Percentiles rank a stretch among this genome's conserved stretches.
These are phyloP conservation scores for Megaceryle maxima DNA, from an alignment of 2,113 vertebrate genomes.

Conservation along the genomic window DNA sequence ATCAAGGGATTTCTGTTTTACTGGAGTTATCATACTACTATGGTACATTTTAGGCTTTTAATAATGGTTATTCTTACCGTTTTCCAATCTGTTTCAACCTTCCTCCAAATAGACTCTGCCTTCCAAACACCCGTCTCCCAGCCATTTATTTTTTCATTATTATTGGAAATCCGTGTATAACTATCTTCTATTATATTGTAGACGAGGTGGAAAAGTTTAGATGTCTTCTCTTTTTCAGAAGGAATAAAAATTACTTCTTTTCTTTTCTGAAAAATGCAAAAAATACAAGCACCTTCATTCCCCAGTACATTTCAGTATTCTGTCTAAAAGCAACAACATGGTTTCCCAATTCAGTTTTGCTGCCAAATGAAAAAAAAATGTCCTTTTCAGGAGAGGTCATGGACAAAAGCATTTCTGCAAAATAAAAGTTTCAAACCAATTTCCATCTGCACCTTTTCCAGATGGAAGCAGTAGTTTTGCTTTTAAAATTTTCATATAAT, in stretches of 20 bases:
- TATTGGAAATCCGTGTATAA: conserved; percentile 85
- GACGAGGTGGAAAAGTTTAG: conserved; percentile 80
- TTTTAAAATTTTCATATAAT: background rate
- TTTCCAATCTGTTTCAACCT: conserved; percentile 92
- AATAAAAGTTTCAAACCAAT: background rate
- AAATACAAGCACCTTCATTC: background rate
- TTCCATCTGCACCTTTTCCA: background rate
- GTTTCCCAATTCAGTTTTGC: background rate
- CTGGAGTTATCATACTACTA: background rate
- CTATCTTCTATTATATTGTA: conserved; percentile 83
- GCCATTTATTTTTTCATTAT: conserved; percentile 75
- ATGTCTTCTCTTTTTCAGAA: conserved; percentile 84
- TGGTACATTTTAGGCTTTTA: background rate
- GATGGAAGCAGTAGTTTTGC: background rate
- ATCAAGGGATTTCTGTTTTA: background rate
- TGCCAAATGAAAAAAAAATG: background rate
- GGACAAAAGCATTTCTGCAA: background rate
- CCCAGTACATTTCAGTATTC: background rate
- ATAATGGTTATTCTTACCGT: conserved; percentile 79
- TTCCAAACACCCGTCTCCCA: conserved; percentile 90
- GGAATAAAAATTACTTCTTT: conserved; percentile 84
- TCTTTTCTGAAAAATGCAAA: conserved; percentile 66
- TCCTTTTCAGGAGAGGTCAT: background rate
- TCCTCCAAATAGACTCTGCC: conserved; percentile 86
- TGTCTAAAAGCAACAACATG: background rate